Evolutionary conservation across 2,113 vertebrate genomes (phyloP).

Genomic region (Zeus faber): DNA sequence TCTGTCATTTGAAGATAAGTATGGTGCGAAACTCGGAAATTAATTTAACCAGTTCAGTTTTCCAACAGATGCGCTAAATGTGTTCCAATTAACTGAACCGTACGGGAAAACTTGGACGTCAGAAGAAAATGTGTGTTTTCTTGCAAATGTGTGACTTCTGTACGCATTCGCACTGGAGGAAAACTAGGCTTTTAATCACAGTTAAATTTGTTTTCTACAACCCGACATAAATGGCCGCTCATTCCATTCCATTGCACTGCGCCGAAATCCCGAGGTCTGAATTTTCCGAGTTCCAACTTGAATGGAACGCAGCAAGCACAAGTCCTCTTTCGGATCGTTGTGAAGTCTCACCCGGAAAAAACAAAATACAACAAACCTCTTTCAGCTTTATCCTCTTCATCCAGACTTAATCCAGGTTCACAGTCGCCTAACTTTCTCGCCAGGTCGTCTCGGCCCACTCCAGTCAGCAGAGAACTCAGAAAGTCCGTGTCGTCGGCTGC

Average conservation of each 20-base stretch:
- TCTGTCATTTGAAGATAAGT: too few relatives aligned
- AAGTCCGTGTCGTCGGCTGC: rapidly evolving
- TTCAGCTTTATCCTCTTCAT: conserved; percentile 40
- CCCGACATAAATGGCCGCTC: too few relatives aligned
- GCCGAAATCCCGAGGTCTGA: not conserved
- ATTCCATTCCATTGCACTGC: not conserved
- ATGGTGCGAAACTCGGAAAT: too few relatives aligned
- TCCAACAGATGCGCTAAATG: too few relatives aligned
- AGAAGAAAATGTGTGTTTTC: too few relatives aligned
- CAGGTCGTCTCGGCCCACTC: conserved; percentile 53
- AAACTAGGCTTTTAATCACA: not conserved
- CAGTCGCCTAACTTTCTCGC: conserved; percentile 8
- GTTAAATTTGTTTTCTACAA: too few relatives aligned
- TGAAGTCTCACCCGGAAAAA: not conserved
- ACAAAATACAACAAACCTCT: conserved; percentile 47
- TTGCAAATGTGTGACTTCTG: too few relatives aligned
- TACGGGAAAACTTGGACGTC: too few relatives aligned
- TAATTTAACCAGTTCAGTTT: too few relatives aligned
- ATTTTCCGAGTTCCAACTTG: not conserved
- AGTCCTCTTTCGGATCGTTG: too few relatives aligned
- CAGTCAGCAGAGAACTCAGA: conserved; percentile 3
- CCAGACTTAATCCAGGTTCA: rapidly evolving
- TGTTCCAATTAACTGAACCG: too few relatives aligned
- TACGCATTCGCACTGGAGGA: too few relatives aligned
- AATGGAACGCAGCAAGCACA: not conserved